Evolutionary conservation across 2,797 vertebrate species (phyloP), one percentile per base, ranked within the genome.

Genomic region (Gambusia yucatana): DNA sequence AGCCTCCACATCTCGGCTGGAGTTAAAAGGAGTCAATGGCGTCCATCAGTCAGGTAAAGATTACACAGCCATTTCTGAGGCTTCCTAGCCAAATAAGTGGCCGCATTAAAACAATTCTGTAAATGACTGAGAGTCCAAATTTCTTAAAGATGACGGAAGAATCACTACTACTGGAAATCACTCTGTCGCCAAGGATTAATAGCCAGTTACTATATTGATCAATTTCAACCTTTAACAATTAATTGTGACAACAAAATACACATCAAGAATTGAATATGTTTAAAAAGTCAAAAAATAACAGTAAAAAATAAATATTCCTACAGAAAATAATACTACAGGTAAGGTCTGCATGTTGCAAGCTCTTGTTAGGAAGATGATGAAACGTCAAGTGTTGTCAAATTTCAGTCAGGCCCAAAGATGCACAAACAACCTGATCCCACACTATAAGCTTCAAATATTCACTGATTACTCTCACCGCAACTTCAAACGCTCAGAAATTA

Each of bases 401-500:
- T 63, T 76, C 25, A 50, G 22, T 69, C 16, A 77, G 22, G 33
- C 10, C 47, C 0, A 25, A 77, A n/a, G 33, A 70, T 16, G 25
- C 67, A 46, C 43, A 44, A 70, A 33, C 46, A 17, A 47, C 46
- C 33, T 22, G 28, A 44, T 25, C 44, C 41, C 25, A 6, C 39
- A 47, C n/a, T 2, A 4, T 16, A 3, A 57, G 63, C 50, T 59
- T 59, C 41, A 47, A 55, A 46, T 70, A 39, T 47, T 59, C 70
- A 33, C 48, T 74, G 48, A 77, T 70, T 70, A 39, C 28, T 70
- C 41, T 75, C 63, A 44, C 8, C 57, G 41, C 30, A 36, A 30
- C 73, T 59, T 80, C 72, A 75, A 47, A 75, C 48, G 2, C 48
- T 30, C 17, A 13, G 33, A 7, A 65, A 67, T 59, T 47, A 72